Conservation (phyloP, 2,888 invertebrate species). For the Phytoseiulus persimilis region DNA sequence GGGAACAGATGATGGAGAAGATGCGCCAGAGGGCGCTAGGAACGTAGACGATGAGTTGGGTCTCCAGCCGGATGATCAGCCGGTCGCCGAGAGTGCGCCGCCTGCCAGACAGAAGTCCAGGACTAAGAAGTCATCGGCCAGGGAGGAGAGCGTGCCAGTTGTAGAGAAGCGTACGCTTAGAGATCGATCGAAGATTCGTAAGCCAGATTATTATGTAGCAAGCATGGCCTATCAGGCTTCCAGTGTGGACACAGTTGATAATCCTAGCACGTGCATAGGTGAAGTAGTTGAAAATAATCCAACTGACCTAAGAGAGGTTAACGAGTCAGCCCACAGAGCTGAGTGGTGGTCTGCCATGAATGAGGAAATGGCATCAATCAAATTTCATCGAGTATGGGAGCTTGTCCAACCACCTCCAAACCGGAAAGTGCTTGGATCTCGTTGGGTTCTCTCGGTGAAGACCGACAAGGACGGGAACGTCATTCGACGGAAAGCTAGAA, state of each 20-base stretch:
- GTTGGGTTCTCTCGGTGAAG: constrained; percentile 42
- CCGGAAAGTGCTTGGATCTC: not conserved
- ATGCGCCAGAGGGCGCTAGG: not conserved
- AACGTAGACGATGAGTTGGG: not conserved
- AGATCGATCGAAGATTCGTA: not conserved
- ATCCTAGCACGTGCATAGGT: too few species aligned
- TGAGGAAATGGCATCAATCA: not conserved
- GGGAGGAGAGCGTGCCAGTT: not conserved
- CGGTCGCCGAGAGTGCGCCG: too few species aligned
- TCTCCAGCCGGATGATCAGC: too few species aligned
- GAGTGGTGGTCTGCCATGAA: not conserved
- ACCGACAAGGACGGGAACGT: constrained; percentile 38
- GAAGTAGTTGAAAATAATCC: too few species aligned
- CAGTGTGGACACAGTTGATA: too few species aligned
- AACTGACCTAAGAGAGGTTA: not conserved
- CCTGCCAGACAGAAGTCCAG: too few species aligned
- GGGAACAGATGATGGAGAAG: not conserved
- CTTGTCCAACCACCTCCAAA: constrained; percentile 32
- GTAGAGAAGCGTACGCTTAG: not conserved
- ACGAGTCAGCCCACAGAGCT: not conserved
- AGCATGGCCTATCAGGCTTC: not conserved
- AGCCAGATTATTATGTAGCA: not conserved
- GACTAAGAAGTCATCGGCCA: too few species aligned
- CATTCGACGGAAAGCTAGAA: constrained; percentile 39
- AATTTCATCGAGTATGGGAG: not conserved